Evolutionary conservation across 2,797 vertebrate genomes (phyloP).

Genomic region (Hypotaenidia philippensis): DNA sequence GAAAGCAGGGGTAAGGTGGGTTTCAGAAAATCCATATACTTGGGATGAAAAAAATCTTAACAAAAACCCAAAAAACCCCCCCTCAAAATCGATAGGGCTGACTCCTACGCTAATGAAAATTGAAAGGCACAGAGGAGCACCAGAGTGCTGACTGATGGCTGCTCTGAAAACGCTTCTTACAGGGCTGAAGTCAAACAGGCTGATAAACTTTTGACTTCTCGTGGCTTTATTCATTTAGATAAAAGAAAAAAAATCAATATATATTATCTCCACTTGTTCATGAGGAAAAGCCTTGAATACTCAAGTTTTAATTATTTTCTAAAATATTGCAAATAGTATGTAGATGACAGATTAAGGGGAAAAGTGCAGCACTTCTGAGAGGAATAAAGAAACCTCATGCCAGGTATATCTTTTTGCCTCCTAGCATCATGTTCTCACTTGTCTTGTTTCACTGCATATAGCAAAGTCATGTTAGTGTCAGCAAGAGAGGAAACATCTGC

Average conservation of each 20-base stretch:
- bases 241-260: slow-evolving; percentile 5
- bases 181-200: not conserved
- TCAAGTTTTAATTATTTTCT: not conserved
- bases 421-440: not conserved
- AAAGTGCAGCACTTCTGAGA: not conserved
- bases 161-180: slow-evolving; percentile 7
- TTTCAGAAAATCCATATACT: not conserved
- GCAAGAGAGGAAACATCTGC: not conserved
- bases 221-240: not conserved
- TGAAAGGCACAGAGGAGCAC: not conserved
- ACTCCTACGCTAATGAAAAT: slow-evolving; percentile 13
- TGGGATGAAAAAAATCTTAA: not conserved
- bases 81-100: slow-evolving; percentile 11
- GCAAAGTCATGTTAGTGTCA: not conserved
- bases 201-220: not conserved
- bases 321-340: not conserved
- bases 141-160: not conserved
- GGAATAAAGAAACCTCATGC: not conserved
- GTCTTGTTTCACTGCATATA: not conserved
- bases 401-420: not conserved
- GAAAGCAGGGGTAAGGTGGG: not conserved
- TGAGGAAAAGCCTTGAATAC: not conserved
- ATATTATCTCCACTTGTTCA: not conserved
- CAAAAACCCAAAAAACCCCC: not conserved
- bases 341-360: not conserved